Base-by-base conservation (phyloP, 2,888 invertebrate species). In the Piscicola geometra region DNA sequence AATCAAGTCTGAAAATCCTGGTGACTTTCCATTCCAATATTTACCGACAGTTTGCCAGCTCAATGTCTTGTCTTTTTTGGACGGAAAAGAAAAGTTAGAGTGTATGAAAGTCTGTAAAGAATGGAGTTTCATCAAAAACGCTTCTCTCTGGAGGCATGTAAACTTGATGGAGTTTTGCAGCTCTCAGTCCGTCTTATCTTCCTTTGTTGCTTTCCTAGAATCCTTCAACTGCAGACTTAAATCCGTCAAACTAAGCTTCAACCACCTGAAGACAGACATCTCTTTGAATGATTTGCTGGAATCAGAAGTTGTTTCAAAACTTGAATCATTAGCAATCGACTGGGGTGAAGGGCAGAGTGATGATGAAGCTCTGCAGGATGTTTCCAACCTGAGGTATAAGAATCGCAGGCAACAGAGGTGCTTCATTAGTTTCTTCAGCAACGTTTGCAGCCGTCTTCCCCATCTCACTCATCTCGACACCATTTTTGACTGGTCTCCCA, bases 11-110 rank as follows among this genome's bases (percentile, higher is more conserved):
- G 9, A 56, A 56, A 56, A 56, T 56, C 60, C 60, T 56, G 47
- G 30, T 71, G 47, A 36, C 21, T 72, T 72, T 72, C 72, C 72
- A 56, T 72, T 72, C 56, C 30, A 72, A 30, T 1, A 72, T 35
- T 60, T 72, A 21, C 72, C 72, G 30, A 30, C 33, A 9, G 33
- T 60, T n/a, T 72, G 72, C 56, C 52, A 72, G 30, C 12, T 56
- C 12, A 32, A 52, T 30, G 72, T 72, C 25, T 72, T 72, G 28
- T 72, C 72, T 25, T 72, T 47, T 60, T 33, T 72, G 56, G 47
- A 72, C 21, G 50, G 21, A 25, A 3, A 5, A 47, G 72, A 72
- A 32, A 72, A 72, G 32, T 30, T 47, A 56, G 25, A 32, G 21
- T n/a, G 60, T 33, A 25, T 32, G 18, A 28, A 21, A 1, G 72